Evolutionary conservation across 2,888 invertebrate genomes (phyloP).

Genomic region (Tipula vernalis): DNA sequence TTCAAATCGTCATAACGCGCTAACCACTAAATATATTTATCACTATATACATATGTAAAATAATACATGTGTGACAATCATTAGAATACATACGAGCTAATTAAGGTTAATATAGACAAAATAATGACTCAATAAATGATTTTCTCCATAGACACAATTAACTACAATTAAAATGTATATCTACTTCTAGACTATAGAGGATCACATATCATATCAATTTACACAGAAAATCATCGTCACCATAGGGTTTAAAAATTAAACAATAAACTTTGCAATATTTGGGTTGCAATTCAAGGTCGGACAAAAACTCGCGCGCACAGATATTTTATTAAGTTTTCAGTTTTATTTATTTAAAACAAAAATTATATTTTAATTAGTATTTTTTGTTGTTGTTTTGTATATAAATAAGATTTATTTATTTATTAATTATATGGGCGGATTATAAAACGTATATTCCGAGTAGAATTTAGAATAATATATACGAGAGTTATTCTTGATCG

Average conservation of each 20-base stretch:
- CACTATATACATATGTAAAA: not conserved
- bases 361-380: not conserved
- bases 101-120: not conserved
- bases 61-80: constrained; percentile 4
- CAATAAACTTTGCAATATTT: not conserved
- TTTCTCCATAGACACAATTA: not conserved
- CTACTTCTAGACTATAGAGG: not conserved
- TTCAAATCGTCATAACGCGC: not conserved
- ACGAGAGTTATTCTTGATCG: not conserved
- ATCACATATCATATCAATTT: not conserved
- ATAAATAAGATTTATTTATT: not conserved
- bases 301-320: not conserved
- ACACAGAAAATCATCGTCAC: not conserved
- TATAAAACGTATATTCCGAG: not conserved
- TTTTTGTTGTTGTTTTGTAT: not conserved
- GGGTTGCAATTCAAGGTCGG: not conserved
- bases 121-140: not conserved
- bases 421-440: not conserved
- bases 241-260: not conserved
- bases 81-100: not conserved
- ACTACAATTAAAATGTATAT: not conserved
- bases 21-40: not conserved
- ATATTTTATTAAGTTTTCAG: not conserved
- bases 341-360: not conserved
- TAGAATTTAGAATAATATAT: not conserved